Evolutionary conservation across 2,888 invertebrate species (phyloP), one percentile per base, ranked within the genome.

Genomic region (Melanotus villosus): DNA sequence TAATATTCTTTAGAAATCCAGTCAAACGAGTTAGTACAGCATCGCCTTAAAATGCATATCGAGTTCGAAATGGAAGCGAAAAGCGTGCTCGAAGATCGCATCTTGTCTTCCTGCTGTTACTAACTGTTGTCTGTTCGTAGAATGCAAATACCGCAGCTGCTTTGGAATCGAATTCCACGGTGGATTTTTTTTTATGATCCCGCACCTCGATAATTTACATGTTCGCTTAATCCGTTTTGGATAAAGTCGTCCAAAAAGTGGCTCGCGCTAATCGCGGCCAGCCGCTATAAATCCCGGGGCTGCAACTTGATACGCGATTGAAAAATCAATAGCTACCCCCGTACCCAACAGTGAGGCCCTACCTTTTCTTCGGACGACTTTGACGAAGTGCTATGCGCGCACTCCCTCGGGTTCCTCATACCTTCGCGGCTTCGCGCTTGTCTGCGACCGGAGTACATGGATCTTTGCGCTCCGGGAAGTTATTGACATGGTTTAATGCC

Each of bases 291-390:
- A 74, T 72, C 71, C 71, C 69, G 66, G 70, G 73, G 65, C 71
- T 21, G 68, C 70, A 64, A 71, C 68, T 72, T 68, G 56, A 60
- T 59, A 72, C 58, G 41, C 62, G 63, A 34, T 63, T 66, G 69
- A 71, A 72, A 74, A 74, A 74, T 74, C 71, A 72, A 71, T 70
- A 73, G 72, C 66, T 65, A 65, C 65, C 72, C 52, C 30, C 63
- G 45, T 21, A 4, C 10, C 26, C 26, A 38, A 21, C 43, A 47
- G 43, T 32, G 26, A 19, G 59, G 34, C 38, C 9, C 14, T 21
- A 56, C 36, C 57, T 47, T 36, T 64, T 57, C 52, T 32, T 63
- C 43, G 19, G 58, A 14, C 47, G 41, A 59, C 52, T 62, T 57
- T 59, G 41, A 41, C 63, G 57, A 43, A 36, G 52, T 32, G 9